A percentile compares a stretch with the other conserved stretches of the same genome.
Evolutionary conservation across 2,113 vertebrate species (phyloP).

Genomic region (Psilopsiagon aurifrons): DNA sequence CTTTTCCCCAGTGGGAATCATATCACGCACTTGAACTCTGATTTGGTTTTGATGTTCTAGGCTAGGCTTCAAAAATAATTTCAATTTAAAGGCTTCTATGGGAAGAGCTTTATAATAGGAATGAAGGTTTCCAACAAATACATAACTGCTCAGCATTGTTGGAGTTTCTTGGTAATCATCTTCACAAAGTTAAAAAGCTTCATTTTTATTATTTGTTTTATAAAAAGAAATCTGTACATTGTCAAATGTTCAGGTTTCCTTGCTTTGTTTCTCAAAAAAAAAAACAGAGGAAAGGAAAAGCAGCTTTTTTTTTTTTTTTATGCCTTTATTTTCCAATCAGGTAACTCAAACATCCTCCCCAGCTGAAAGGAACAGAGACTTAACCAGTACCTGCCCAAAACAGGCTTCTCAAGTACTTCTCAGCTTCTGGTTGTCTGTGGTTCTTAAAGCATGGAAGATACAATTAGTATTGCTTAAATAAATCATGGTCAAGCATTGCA

Average conservation of each 20-base stretch:
- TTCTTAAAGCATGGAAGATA: neutral
- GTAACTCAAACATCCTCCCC: slow-evolving; percentile 69
- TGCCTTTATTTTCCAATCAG: slow-evolving; percentile 57
- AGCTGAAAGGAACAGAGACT: slow-evolving; percentile 48
- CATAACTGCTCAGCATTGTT: neutral
- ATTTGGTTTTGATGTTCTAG: slow-evolving; percentile 59
- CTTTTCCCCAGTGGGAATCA: slow-evolving; percentile 26
- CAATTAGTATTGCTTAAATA: neutral
- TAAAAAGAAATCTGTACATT: slow-evolving; percentile 25
- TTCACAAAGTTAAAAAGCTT: neutral
- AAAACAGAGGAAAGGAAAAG: slow-evolving; percentile 37
- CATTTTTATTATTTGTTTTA: slow-evolving; percentile 39
- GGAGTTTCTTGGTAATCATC: slow-evolving; percentile 2
- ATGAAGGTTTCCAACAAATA: slow-evolving; percentile 38
- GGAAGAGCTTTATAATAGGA: slow-evolving; percentile 39
- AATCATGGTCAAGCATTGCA: neutral
- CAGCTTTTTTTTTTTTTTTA: neutral
- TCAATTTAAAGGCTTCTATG: slow-evolving; percentile 51
- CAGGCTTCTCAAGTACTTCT: neutral
- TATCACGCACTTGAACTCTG: slow-evolving; percentile 41
- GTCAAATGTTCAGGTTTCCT: slow-evolving; percentile 16
- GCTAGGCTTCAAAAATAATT: slow-evolving; percentile 49
- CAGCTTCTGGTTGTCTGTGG: neutral
- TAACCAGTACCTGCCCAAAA: slow-evolving; percentile 44
- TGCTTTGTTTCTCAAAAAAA: slow-evolving; percentile 49